phyloP scores from a whole-genome alignment of 2,113 vertebrate species.

The Sorex fumeus region DNA sequence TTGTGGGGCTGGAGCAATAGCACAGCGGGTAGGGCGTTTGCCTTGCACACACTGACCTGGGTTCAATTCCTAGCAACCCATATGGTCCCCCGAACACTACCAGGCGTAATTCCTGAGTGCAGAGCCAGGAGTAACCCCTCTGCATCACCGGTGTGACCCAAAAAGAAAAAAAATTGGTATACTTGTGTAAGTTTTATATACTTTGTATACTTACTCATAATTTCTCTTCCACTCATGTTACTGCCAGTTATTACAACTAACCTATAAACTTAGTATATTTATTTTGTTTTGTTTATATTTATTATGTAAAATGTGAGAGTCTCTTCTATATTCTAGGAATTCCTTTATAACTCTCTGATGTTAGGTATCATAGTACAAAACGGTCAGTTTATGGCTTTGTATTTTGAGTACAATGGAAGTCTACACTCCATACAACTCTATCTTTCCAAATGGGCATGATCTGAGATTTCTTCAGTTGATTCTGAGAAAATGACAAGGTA shows the following conservation, averaged over 20 bases:
- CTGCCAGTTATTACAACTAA: background rate
- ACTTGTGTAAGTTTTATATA: no score
- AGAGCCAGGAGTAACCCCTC: no score
- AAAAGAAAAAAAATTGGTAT: background rate
- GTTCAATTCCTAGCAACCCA: no score
- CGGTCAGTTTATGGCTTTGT: fast-evolving
- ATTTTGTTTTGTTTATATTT: background rate
- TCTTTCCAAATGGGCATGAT: background rate
- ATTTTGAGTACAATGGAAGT: background rate
- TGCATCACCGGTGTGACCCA: no score
- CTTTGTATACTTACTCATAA: no score
- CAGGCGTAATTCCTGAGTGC: no score
- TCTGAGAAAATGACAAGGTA: background rate
- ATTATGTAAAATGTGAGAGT: background rate
- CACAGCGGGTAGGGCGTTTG: no score
- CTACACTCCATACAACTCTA: background rate
- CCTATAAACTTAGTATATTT: background rate
- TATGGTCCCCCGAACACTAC: no score
- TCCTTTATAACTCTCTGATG: background rate
- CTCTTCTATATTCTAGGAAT: background rate
- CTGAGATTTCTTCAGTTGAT: background rate
- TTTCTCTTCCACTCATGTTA: background rate
- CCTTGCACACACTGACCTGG: no score
- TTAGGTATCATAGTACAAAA: background rate
- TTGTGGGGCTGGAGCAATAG: no score